Evolutionary conservation across 1,140 invertebrate genomes (phyloP).

Genomic region (Drosophila ficusphila): DNA sequence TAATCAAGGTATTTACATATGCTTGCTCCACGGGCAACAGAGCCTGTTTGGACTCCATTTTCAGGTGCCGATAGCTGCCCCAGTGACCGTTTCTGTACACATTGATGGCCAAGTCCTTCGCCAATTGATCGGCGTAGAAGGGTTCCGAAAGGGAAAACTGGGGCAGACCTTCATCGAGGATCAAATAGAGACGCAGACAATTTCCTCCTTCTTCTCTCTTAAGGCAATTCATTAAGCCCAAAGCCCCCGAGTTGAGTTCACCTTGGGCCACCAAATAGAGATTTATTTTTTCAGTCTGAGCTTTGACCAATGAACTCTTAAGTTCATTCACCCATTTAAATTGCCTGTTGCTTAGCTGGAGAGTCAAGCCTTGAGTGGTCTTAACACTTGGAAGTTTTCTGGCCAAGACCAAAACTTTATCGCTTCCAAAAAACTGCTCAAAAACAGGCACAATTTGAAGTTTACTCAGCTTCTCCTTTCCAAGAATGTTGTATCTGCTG

Average conservation of each 20-base stretch:
- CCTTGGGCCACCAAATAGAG: conserved; percentile 89
- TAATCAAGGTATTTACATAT: conserved; percentile 94
- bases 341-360: conserved; percentile 87
- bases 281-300: conserved; percentile 86
- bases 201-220: conserved; percentile 90
- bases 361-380: conserved; percentile 2
- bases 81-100: conserved; percentile 90
- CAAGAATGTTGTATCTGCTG: conserved; percentile 84
- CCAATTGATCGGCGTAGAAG: conserved; percentile 87
- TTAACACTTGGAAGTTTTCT: conserved; percentile 84
- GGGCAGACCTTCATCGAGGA: conserved; percentile 87
- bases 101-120: conserved; percentile 92
- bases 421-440: conserved; percentile 85
- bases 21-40: conserved; percentile 92
- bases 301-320: conserved; percentile 87
- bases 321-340: conserved; percentile 93
- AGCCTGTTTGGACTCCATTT: conserved; percentile 86
- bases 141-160: conserved; percentile 86
- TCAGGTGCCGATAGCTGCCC: conserved; percentile 93
- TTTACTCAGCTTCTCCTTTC: conserved; percentile 79
- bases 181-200: conserved; percentile 88
- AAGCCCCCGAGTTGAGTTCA: conserved; percentile 89
- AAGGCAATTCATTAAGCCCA: conserved; percentile 95
- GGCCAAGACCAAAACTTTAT: conserved; percentile 87
- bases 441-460: conserved; percentile 84